Evolutionary conservation across 2,797 vertebrate species (phyloP).

Genomic region (Cynodonichthys magdalenae): DNA sequence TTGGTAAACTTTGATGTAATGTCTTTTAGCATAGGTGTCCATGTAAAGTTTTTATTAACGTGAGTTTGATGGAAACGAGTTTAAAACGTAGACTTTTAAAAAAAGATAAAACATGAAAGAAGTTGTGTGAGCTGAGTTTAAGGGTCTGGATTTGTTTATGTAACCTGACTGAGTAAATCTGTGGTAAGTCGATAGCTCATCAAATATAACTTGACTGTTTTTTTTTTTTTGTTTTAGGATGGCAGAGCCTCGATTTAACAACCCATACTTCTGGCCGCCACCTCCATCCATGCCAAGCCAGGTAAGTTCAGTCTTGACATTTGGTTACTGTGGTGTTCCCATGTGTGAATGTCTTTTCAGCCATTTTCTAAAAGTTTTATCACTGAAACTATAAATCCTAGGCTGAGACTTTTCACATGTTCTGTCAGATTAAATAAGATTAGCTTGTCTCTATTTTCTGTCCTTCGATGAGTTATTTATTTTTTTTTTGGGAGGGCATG

Average conservation of each 20-base stretch:
- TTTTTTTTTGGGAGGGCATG: slow-evolving; percentile 14
- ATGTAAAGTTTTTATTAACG: neutral
- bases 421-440: neutral
- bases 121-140: neutral
- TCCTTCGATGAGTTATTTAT: slow-evolving; percentile 9
- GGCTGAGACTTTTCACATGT: neutral
- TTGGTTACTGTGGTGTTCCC: slow-evolving; percentile 30
- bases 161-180: neutral
- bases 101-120: neutral
- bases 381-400: neutral
- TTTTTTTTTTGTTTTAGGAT: slow-evolving; percentile 83
- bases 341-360: slow-evolving; percentile 69
- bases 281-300: slow-evolving; percentile 96
- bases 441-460: slow-evolving; percentile 25
- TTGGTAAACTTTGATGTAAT: neutral
- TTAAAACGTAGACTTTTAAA: neutral
- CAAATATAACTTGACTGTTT: slow-evolving; percentile 5
- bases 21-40: neutral
- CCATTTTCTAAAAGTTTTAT: slow-evolving; percentile 4
- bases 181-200: neutral
- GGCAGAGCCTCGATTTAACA: slow-evolving; percentile 99
- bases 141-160: neutral
- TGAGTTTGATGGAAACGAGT: neutral
- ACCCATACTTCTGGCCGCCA: slow-evolving; percentile 98
- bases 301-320: slow-evolving; percentile 81